phyloP scores from a whole-genome alignment of 2,113 vertebrate genomes.

The Balaeniceps rex region DNA sequence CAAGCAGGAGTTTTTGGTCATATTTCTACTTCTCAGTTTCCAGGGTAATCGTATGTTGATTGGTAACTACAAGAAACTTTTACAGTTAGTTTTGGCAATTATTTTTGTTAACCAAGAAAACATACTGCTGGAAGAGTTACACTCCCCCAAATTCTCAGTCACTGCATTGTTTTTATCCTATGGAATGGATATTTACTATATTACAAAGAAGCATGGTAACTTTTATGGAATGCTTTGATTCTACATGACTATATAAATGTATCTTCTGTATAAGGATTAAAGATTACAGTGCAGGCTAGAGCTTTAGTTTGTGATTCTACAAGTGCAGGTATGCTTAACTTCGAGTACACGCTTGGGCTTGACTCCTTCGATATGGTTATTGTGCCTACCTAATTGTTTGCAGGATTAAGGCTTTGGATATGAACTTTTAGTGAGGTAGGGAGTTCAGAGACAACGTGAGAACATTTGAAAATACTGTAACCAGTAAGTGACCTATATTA shows the following conservation, averaged over 20 bases:
- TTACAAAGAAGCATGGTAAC: background rate
- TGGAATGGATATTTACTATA: background rate
- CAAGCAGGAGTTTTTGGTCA: background rate
- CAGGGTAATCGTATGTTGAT: background rate
- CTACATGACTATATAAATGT: background rate
- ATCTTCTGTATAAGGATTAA: background rate
- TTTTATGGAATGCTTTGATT: background rate
- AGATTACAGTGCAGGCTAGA: background rate
- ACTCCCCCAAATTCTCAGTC: background rate
- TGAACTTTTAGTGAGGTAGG: background rate
- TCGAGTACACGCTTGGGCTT: background rate
- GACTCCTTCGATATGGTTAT: background rate
- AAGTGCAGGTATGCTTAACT: background rate
- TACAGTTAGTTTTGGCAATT: background rate
- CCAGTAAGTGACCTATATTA: background rate
- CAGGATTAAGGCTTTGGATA: background rate
- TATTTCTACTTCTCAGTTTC: background rate
- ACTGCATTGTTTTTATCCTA: background rate
- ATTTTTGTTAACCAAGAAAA: background rate
- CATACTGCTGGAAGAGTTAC: background rate
- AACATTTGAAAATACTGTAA: background rate
- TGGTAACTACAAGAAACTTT: background rate
- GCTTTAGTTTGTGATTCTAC: background rate
- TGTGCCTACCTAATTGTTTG: background rate
- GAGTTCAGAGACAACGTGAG: background rate